Conservation (phyloP, 1,140 invertebrate species). For the Tetragonula clypearis region DNA sequence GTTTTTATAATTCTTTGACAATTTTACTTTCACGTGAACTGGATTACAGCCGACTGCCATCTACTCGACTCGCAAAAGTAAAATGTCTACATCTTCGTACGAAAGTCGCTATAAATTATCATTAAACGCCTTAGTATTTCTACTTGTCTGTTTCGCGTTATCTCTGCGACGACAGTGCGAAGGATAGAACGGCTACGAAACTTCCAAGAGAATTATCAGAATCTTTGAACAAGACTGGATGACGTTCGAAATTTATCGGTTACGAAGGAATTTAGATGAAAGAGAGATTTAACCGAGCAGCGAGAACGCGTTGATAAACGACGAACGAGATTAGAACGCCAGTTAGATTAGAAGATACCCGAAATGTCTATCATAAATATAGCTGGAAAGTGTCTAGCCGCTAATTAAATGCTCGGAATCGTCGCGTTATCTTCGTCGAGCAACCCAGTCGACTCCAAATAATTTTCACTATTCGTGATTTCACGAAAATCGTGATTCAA, state of each 20-base stretch:
- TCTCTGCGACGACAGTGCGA: neutral
- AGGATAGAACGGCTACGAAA: neutral
- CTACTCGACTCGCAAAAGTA: too few species aligned
- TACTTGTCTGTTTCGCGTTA: neutral
- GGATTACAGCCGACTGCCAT: too few species aligned
- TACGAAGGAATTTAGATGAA: slow-evolving; percentile 48
- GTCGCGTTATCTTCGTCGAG: neutral
- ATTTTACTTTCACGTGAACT: too few species aligned
- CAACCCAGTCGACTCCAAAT: neutral
- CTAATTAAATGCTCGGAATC: slow-evolving; percentile 12
- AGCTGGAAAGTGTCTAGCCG: neutral
- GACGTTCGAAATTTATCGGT: slow-evolving; percentile 42
- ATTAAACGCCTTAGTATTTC: too few species aligned
- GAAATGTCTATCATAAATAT: slow-evolving; percentile 30
- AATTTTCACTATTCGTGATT: neutral
- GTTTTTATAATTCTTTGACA: too few species aligned
- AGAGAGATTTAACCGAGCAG: slow-evolving; percentile 29
- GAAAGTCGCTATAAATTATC: neutral
- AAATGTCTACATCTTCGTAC: too few species aligned
- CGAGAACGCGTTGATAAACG: slow-evolving; percentile 31
- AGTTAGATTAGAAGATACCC: slow-evolving; percentile 15
- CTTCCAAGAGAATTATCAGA: neutral
- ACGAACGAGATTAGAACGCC: slow-evolving; percentile 38
- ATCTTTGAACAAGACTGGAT: slow-evolving; percentile 22
- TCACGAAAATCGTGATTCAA: neutral